Conservation (phyloP, 2,797 vertebrate species). For the Merluccius polli region DNA sequence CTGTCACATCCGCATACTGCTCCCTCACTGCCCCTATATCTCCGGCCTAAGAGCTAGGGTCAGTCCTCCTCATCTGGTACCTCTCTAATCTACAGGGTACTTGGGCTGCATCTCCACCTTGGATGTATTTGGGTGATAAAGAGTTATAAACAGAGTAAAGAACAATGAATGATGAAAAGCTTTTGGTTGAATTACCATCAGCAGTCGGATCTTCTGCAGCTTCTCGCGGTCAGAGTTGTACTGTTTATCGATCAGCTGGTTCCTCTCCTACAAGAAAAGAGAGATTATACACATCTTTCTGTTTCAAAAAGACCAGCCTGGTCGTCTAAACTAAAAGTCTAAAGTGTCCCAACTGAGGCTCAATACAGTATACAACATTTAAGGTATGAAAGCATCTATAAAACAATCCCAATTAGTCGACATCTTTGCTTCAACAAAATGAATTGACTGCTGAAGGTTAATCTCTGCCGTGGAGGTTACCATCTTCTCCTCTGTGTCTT, state of each 20-base stretch:
- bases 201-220: slow-evolving; percentile 90
- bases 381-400: no score
- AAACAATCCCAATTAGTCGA: no score
- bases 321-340: neutral
- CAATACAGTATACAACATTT: neutral
- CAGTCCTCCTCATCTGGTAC: no score
- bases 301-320: neutral
- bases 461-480: slow-evolving; percentile 52
- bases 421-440: neutral
- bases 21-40: no score
- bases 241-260: slow-evolving; percentile 82
- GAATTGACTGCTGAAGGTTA: no score
- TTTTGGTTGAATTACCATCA: slow-evolving; percentile 77
- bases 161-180: neutral
- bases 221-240: slow-evolving; percentile 87
- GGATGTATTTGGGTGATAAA: neutral
- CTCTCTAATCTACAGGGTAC: no score
- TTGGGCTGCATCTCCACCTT: neutral
- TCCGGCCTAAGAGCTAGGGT: no score
- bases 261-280: slow-evolving; percentile 74
- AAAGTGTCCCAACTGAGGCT: neutral
- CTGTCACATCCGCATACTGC: no score
- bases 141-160: neutral
- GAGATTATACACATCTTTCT: neutral
- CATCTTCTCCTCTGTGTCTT: slow-evolving; percentile 80